Percentiles rank a stretch among this genome's conserved stretches.
Conservation (phyloP, 2,797 vertebrate genomes). For the Falco berigora region DNA sequence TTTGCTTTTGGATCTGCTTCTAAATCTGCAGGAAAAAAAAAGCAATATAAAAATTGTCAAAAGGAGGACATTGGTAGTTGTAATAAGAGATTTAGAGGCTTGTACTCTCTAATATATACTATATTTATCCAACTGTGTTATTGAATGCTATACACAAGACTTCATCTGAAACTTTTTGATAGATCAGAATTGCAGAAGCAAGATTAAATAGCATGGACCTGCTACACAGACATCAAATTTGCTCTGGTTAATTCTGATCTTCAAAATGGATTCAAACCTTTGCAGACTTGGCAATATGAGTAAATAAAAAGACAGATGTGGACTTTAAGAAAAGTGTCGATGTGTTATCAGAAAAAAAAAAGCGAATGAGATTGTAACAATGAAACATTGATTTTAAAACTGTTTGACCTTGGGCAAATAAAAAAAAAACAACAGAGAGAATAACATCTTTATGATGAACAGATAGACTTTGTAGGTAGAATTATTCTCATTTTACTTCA, state of each 20-base stretch:
- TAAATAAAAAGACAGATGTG: background rate
- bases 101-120: background rate
- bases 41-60: background rate
- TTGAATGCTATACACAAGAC: background rate
- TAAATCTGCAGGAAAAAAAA: background rate
- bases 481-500: background rate
- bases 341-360: background rate
- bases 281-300: background rate
- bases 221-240: background rate
- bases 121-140: background rate
- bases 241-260: background rate
- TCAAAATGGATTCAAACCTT: background rate
- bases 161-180: background rate
- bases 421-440: background rate
- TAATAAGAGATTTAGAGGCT: background rate
- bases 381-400: background rate
- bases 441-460: background rate
- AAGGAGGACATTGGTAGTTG: background rate
- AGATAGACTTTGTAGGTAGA: background rate
- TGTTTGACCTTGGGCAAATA: background rate
- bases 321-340: background rate
- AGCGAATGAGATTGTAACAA: background rate
- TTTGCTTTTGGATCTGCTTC: background rate
- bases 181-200: background rate
- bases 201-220: background rate